Base-by-base conservation (phyloP, 2,797 vertebrate genomes). In the Galagoides demidoff region DNA sequence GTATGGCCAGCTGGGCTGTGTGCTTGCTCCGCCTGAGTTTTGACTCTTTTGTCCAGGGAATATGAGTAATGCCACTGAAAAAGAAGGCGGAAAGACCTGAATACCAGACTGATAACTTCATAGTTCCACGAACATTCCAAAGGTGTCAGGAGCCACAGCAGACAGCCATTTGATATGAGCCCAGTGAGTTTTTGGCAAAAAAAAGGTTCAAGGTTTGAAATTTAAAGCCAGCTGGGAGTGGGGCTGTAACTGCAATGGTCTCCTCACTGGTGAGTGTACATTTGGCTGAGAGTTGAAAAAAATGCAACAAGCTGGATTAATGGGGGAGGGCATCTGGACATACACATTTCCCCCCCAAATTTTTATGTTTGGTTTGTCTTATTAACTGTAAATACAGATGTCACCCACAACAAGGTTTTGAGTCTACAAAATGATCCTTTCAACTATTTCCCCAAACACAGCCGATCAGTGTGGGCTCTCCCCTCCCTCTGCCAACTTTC, bases 1-100 rank as follows among this genome's bases (percentile, higher is more conserved):
- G n/a, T 0, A 7, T 19, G 37, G 70, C 70, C 55, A 9, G 29
- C 29, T 0, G 4, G 29, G 23, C 9, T 4, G 0, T 5, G 11
- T 13, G 11, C 29, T 64, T 34, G 1, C 64, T 5, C 2, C 7
- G 0, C 27, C 88, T 0, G 23, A 43, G 29, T 45, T 10, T 20
- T 8, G 37, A 59, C 20, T n/a, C 34, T 22, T 55, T 29, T 8
- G 16, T 39, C 79, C 52, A 8, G 39, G n/a, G 39, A 70, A 20
- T 27, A 14, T 3, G 16, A n/a, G 59, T 12, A 43, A 61, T 6
- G 5, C 23, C 49, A 45, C 49, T 31, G n/a, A 23, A 34, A 37
- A 29, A 68, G 55, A n/a, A 76, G 61, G 61, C 6, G 1, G 12
- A 76, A 37, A 59, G 57, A 3, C 61, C 55, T 39, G 63, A 9